phyloP scores from a whole-genome alignment of 1,140 invertebrate genomes.

The Drosophila leontia region DNA sequence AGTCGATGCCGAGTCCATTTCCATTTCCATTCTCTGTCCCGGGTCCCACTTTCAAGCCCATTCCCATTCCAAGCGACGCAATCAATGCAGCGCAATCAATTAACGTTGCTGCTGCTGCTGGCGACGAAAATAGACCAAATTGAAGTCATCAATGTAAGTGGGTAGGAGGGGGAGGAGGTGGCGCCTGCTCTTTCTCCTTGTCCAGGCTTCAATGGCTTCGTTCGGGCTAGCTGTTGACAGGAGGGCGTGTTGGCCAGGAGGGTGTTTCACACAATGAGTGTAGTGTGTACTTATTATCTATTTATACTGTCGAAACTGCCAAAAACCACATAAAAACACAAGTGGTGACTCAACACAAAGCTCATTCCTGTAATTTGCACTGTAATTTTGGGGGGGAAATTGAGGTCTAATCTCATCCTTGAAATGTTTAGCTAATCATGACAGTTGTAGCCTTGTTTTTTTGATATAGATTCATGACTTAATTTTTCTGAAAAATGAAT shows the following conservation, averaged over 20 bases:
- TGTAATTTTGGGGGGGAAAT: neutral
- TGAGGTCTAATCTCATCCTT: constrained; percentile 1
- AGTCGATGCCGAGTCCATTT: constrained; percentile 22
- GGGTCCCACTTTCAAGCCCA: neutral
- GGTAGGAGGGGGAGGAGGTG: neutral
- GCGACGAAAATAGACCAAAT: constrained; percentile 63
- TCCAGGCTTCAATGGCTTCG: constrained; percentile 10
- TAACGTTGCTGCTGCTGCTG: constrained; percentile 51
- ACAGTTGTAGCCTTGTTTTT: neutral
- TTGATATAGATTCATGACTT: neutral
- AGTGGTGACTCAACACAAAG: constrained; percentile 51
- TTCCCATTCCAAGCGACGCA: constrained; percentile 35
- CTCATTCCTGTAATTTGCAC: constrained; percentile 21
- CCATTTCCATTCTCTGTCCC: constrained; percentile 11
- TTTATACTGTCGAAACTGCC: constrained; percentile 46
- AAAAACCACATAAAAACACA: constrained; percentile 41
- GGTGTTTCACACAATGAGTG: constrained; percentile 39
- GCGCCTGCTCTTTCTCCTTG: neutral
- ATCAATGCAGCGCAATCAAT: constrained; percentile 79
- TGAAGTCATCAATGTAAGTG: constrained; percentile 76
- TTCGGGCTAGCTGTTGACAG: constrained; percentile 23
- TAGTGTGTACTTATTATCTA: constrained; percentile 55
- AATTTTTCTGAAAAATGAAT: neutral
- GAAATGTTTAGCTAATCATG: neutral
- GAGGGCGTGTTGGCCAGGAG: constrained; percentile 37